These are phyloP conservation scores for Ostrea denselamellosa DNA, from an alignment of 1,140 invertebrate species.

Conservation along the genomic window DNA sequence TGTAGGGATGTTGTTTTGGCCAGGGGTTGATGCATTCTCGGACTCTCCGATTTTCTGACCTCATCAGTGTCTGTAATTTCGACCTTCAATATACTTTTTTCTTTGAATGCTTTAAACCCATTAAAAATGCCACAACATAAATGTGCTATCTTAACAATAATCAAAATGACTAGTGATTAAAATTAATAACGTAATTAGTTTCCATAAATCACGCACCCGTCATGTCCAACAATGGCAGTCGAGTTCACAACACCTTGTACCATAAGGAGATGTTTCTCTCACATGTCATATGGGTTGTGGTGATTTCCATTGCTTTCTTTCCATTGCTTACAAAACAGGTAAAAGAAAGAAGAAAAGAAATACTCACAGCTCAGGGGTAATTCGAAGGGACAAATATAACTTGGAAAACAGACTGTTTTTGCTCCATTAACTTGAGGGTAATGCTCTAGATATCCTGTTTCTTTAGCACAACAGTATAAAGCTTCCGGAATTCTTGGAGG, in stretches of 20 bases:
- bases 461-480: background rate
- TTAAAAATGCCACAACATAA: background rate
- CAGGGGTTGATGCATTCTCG: no score
- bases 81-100: no score
- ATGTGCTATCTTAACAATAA: background rate
- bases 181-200: constrained; percentile 26
- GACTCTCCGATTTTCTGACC: no score
- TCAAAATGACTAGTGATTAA: background rate
- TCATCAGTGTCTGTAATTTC: no score
- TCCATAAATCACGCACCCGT: constrained; percentile 6
- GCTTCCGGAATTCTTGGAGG: background rate
- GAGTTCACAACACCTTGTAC: background rate
- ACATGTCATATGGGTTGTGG: background rate
- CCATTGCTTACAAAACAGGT: background rate
- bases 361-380: background rate
- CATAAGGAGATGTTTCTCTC: background rate
- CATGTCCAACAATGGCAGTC: background rate
- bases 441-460: background rate
- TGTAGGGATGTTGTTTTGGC: no score
- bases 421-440: background rate
- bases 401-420: background rate
- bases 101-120: background rate
- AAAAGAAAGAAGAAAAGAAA: background rate
- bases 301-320: background rate
- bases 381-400: constrained; percentile 1